Percentiles rank a stretch among this genome's conserved stretches.
These are phyloP conservation scores for Orthosia cruda DNA, from an alignment of 2,888 invertebrate species.

Conservation along the genomic window DNA sequence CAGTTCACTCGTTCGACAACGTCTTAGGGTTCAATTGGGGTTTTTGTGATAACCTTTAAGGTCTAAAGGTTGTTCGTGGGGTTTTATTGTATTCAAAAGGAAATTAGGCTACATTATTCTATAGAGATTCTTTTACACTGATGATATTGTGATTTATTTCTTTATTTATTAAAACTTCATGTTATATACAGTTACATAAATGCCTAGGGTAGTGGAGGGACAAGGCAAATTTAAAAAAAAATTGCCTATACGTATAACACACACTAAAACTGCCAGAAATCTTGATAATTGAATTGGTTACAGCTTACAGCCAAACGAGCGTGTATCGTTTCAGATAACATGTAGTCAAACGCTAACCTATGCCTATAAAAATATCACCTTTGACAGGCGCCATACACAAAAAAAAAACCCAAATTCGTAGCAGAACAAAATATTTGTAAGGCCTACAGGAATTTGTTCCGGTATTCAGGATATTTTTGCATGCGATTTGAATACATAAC, in stretches of 20 bases:
- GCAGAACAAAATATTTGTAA: conserved; percentile 12
- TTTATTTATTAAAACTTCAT: too few relatives aligned
- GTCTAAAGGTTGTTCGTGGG: conserved; percentile 1
- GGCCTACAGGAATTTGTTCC: conserved; percentile 3
- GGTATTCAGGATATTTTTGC: conserved; percentile 9
- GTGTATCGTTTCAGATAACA: neutral
- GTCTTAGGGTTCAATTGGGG: conserved; percentile 64
- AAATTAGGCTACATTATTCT: neutral
- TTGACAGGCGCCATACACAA: neutral
- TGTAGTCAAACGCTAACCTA: neutral
- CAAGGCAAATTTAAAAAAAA: too few relatives aligned
- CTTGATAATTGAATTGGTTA: too few relatives aligned
- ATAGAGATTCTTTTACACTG: neutral
- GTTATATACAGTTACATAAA: too few relatives aligned
- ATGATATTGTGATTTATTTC: too few relatives aligned
- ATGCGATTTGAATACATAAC: neutral
- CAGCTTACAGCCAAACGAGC: too few relatives aligned
- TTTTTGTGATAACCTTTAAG: conserved; percentile 35
- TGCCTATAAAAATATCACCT: neutral
- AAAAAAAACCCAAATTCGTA: conserved; percentile 1
- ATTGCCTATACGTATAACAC: too few relatives aligned
- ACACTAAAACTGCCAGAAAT: too few relatives aligned
- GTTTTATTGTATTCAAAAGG: conserved; percentile 1
- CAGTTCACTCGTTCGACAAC: conserved; percentile 56
- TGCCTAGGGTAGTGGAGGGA: too few relatives aligned